A percentile compares a stretch with the other conserved stretches of the same genome.
Evolutionary conservation across 1,140 invertebrate species (phyloP).

Genomic region (Aphis craccivora): DNA sequence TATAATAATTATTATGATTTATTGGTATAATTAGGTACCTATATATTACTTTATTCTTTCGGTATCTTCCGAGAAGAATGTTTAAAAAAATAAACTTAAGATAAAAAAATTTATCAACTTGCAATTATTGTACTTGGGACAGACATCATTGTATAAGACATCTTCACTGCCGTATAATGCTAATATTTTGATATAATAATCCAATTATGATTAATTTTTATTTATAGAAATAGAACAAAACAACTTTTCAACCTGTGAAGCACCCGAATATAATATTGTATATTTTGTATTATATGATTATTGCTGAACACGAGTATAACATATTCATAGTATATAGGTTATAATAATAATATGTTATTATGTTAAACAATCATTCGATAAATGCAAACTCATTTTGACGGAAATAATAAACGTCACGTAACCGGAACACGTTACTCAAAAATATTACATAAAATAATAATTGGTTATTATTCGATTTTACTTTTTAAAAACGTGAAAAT

Average conservation of each 20-base stretch:
- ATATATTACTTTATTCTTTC: background rate
- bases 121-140: constrained; percentile 88
- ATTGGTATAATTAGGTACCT: background rate
- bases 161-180: too few relatives aligned
- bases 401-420: background rate
- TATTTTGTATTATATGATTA: too few relatives aligned
- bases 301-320: too few relatives aligned
- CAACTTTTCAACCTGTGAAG: background rate
- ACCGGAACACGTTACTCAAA: background rate
- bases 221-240: background rate
- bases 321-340: background rate
- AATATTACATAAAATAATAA: background rate
- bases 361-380: background rate
- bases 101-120: constrained; percentile 69
- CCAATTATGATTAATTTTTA: background rate
- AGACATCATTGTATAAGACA: constrained; percentile 73
- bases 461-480: background rate
- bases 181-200: background rate
- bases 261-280: background rate
- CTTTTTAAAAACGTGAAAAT: background rate
- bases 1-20: background rate
- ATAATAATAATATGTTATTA: background rate
- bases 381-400: constrained; percentile 5
- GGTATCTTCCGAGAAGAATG: background rate
- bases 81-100: background rate